Conservation (phyloP, 2,888 invertebrate species). For the Eupsilia transversa region DNA sequence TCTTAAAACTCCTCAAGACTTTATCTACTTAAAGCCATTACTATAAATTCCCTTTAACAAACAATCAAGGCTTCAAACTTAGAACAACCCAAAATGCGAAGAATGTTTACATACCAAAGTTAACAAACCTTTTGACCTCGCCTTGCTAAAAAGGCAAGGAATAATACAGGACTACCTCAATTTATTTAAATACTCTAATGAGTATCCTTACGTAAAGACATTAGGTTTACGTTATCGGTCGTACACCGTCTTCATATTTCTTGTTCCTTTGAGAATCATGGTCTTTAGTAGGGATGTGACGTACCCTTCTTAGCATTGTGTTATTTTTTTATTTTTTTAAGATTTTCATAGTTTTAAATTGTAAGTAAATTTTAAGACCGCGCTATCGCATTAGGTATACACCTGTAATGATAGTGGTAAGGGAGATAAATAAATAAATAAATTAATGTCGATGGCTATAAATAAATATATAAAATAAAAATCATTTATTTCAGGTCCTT, state of each 20-base stretch:
- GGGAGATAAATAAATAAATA: too few relatives aligned
- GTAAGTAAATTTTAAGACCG: too few relatives aligned
- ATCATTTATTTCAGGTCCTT: too few relatives aligned
- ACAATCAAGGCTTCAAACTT: constrained; percentile 37
- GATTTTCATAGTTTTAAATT: too few relatives aligned
- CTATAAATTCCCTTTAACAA: constrained; percentile 28
- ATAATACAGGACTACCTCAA: constrained; percentile 30
- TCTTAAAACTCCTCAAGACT: not conserved
- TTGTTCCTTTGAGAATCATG: constrained; percentile 29
- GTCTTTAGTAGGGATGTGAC: constrained; percentile 29
- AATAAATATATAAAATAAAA: too few relatives aligned
- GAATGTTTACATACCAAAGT: constrained; percentile 35
- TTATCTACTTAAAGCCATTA: not conserved
- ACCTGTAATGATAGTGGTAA: too few relatives aligned
- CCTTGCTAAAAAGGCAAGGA: constrained; percentile 27
- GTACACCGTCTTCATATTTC: constrained; percentile 55
- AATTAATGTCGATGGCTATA: too few relatives aligned
- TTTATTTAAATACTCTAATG: constrained; percentile 57
- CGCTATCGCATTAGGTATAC: too few relatives aligned
- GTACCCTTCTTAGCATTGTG: not conserved
- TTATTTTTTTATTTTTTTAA: too few relatives aligned
- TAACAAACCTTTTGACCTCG: constrained; percentile 14
- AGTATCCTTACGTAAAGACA: constrained; percentile 40
- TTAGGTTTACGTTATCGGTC: constrained; percentile 38
- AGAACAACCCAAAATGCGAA: constrained; percentile 18